These are phyloP conservation scores for Calameuta filiformis DNA, from an alignment of 2,888 invertebrate genomes.

Conservation along the genomic window DNA sequence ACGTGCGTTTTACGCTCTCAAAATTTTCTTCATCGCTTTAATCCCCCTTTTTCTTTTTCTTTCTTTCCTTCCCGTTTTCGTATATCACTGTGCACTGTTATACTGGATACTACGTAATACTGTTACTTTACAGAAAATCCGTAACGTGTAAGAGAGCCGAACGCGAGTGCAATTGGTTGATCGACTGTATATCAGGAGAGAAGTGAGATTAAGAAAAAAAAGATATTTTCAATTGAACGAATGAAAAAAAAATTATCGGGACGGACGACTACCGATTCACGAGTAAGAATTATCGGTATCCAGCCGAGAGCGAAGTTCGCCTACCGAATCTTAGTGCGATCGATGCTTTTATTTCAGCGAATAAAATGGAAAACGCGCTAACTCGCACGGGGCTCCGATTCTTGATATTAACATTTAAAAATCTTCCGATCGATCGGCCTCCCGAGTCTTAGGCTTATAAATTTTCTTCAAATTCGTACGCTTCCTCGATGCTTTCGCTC, in stretches of 20 bases:
- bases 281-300: neutral
- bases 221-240: neutral
- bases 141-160: neutral
- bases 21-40: neutral
- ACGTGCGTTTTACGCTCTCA: slow-evolving; percentile 7
- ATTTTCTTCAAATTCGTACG: neutral
- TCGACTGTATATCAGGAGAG: neutral
- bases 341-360: neutral
- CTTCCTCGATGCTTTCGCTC: slow-evolving; percentile 18
- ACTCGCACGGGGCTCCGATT: neutral
- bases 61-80: neutral
- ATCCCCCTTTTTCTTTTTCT: neutral
- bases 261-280: neutral
- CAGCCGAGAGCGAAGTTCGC: neutral
- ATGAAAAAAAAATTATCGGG: neutral
- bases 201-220: neutral
- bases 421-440: neutral
- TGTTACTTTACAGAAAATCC: neutral
- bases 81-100: neutral
- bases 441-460: neutral
- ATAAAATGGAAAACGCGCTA: neutral
- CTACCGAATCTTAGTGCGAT: neutral
- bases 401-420: neutral
- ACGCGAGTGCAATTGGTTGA: neutral
- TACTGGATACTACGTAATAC: neutral